phyloP scores from a whole-genome alignment of 2,888 invertebrate species.

The Bimastos eiseni region DNA sequence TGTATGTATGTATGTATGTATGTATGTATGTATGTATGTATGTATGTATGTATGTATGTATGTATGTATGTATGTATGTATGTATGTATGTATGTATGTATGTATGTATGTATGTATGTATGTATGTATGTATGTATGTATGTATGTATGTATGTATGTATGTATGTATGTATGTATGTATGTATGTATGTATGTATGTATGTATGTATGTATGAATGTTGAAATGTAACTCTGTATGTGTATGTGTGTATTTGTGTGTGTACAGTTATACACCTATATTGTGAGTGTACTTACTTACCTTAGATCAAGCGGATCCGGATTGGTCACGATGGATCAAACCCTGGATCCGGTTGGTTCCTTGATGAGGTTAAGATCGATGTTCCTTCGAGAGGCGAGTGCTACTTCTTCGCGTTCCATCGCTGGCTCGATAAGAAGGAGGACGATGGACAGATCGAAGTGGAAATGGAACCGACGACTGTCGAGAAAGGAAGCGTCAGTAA shows the following conservation, averaged over 20 bases:
- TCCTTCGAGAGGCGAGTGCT: constrained; percentile 58
- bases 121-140: constrained; percentile 22
- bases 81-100: neutral
- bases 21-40: neutral
- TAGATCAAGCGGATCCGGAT: constrained; percentile 60
- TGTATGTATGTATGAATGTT: neutral
- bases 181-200: constrained; percentile 21
- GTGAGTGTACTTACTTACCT: constrained; percentile 31
- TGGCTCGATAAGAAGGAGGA: constrained; percentile 60
- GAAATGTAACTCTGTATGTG: neutral
- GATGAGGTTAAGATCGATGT: constrained; percentile 59
- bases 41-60: neutral
- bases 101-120: neutral
- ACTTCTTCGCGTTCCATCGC: constrained; percentile 59
- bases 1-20: neutral
- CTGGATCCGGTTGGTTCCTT: constrained; percentile 61
- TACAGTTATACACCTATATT: too few relatives aligned
- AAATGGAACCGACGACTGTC: constrained; percentile 54
- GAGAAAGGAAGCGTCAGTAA: constrained; percentile 57
- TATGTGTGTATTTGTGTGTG: neutral
- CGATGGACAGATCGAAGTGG: constrained; percentile 58
- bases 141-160: constrained; percentile 20
- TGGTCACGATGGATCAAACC: constrained; percentile 58
- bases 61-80: neutral
- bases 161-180: constrained; percentile 23